Percentiles rank a stretch among this genome's conserved stretches.
phyloP scores from a whole-genome alignment of 2,113 vertebrate species.

The Motacilla alba region DNA sequence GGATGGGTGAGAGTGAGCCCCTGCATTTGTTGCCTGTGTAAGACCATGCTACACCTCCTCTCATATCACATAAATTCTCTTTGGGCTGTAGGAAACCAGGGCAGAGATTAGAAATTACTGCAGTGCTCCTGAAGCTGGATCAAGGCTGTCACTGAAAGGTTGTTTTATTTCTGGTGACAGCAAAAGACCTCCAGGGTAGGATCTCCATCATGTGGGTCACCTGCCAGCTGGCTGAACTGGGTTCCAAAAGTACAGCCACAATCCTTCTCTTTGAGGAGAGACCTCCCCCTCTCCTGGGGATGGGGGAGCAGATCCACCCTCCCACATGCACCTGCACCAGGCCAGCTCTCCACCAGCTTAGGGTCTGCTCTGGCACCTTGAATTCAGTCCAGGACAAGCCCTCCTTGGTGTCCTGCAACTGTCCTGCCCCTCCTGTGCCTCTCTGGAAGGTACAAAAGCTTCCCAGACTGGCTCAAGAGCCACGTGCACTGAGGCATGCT shows the following conservation, averaged over 20 bases:
- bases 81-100: neutral
- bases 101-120: neutral
- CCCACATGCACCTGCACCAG: neutral
- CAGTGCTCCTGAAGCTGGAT: neutral
- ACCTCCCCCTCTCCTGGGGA: neutral
- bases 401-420: neutral
- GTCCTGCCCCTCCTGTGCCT: neutral
- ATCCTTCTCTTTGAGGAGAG: neutral
- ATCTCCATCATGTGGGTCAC: neutral
- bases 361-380: neutral
- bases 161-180: neutral
- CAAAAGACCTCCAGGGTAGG: neutral
- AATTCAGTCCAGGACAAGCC: neutral
- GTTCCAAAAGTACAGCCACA: neutral
- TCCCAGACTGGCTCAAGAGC: neutral
- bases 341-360: neutral
- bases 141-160: neutral
- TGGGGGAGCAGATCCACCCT: fast-evolving
- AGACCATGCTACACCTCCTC: neutral
- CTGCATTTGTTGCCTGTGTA: neutral
- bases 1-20: neutral
- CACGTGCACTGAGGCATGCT: fast-evolving
- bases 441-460: neutral
- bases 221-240: neutral
- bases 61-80: neutral